Evolutionary conservation across 2,113 vertebrate genomes (phyloP).

Genomic region (Salvelinus sp.): DNA sequence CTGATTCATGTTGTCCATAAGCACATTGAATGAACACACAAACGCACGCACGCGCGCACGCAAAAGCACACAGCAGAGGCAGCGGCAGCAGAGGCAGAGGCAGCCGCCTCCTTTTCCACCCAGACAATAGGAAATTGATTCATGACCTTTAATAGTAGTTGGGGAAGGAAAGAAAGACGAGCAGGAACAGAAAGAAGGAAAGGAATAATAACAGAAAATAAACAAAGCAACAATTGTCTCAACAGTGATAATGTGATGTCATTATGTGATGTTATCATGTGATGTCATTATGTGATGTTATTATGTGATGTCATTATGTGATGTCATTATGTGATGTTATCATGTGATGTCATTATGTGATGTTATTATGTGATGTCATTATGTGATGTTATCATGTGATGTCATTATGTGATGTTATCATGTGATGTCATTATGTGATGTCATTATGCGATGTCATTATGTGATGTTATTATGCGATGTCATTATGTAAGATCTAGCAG

Average conservation of each 20-base stretch:
- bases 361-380: not conserved
- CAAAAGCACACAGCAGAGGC: constrained; percentile 42
- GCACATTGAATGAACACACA: constrained; percentile 14
- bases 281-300: not conserved
- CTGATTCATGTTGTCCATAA: constrained; percentile 62
- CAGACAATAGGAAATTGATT: constrained; percentile 62
- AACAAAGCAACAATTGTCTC: constrained; percentile 56
- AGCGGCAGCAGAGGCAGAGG: constrained; percentile 53
- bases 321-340: constrained; percentile 22
- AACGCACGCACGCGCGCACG: not conserved
- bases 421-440: constrained; percentile 7
- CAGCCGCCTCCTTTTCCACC: constrained; percentile 58
- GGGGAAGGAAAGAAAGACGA: constrained; percentile 40
- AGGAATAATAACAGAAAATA: constrained; percentile 40
- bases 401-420: not conserved
- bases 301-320: constrained; percentile 15
- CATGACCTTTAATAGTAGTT: constrained; percentile 43
- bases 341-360: constrained; percentile 15
- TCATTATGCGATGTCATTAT: constrained; percentile 23
- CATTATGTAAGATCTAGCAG: constrained; percentile 13
- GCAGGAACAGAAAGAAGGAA: constrained; percentile 17
- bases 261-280: constrained; percentile 19
- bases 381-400: constrained; percentile 21
- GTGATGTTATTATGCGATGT: not conserved
- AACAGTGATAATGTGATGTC: constrained; percentile 14